phyloP scores from a whole-genome alignment of 1,140 invertebrate species.

The Vanessa tameamea region DNA sequence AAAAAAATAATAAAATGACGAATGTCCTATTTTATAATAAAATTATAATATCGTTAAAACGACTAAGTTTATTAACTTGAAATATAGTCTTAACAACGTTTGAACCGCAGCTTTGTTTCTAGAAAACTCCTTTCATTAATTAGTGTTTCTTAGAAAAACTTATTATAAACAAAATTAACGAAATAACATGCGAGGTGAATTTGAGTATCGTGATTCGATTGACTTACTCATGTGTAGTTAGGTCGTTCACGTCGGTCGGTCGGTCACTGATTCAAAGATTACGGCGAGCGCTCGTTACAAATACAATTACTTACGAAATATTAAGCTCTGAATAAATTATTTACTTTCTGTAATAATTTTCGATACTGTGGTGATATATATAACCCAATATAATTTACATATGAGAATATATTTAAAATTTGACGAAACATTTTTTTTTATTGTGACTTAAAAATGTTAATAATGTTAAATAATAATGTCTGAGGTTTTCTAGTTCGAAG shows the following conservation, averaged over 20 bases:
- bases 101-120: background rate
- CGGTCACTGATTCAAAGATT: conserved; percentile 47
- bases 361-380: background rate
- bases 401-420: no score
- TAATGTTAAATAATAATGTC: background rate
- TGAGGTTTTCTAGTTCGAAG: background rate
- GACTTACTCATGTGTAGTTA: conserved; percentile 43
- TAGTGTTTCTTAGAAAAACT: conserved; percentile 17
- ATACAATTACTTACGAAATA: conserved; percentile 3
- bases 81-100: background rate
- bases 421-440: no score
- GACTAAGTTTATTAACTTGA: background rate
- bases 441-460: no score
- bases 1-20: background rate
- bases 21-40: background rate
- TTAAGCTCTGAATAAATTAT: background rate
- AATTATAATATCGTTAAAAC: no score
- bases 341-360: background rate
- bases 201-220: conserved; percentile 41
- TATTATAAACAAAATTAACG: conserved; percentile 32
- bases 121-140: background rate
- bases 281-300: conserved; percentile 15
- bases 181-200: conserved; percentile 36
- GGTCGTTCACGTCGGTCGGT: conserved; percentile 51
- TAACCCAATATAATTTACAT: no score